Conservation (phyloP, 2,113 vertebrate species). For the Poicephalus meyeri region DNA sequence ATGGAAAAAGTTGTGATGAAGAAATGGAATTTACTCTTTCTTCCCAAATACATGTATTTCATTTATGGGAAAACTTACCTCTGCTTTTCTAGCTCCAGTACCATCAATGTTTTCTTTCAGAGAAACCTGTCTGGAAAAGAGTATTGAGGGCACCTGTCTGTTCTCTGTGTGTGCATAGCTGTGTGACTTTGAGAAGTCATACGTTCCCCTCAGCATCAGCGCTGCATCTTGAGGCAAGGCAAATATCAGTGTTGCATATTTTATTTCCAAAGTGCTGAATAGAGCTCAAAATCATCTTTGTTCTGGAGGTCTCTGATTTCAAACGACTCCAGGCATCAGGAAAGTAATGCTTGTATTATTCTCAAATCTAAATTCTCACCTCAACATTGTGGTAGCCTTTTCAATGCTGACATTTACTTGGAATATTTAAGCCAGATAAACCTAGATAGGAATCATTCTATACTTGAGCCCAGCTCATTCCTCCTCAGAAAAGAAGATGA, state of each 20-base stretch:
- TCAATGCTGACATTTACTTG: background rate
- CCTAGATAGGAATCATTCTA: background rate
- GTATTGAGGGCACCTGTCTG: background rate
- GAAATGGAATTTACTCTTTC: background rate
- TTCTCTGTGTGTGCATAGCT: background rate
- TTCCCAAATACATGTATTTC: background rate
- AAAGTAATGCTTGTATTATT: background rate
- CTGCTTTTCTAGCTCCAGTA: background rate
- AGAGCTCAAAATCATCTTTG: accelerated
- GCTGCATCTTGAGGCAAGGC: background rate
- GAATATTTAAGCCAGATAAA: background rate
- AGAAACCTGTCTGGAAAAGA: background rate
- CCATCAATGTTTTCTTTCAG: background rate
- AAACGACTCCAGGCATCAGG: background rate
- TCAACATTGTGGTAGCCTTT: background rate
- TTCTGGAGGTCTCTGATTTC: background rate
- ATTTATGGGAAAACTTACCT: background rate
- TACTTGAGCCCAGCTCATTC: background rate
- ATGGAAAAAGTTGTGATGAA: background rate
- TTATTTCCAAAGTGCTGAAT: background rate
- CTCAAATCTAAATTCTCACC: background rate
- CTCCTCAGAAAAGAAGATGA: background rate
- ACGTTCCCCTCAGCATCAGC: background rate
- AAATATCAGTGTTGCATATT: background rate
- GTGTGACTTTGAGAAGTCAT: background rate